phyloP scores from a whole-genome alignment of 1,140 invertebrate species.

The Augochlora pura region DNA sequence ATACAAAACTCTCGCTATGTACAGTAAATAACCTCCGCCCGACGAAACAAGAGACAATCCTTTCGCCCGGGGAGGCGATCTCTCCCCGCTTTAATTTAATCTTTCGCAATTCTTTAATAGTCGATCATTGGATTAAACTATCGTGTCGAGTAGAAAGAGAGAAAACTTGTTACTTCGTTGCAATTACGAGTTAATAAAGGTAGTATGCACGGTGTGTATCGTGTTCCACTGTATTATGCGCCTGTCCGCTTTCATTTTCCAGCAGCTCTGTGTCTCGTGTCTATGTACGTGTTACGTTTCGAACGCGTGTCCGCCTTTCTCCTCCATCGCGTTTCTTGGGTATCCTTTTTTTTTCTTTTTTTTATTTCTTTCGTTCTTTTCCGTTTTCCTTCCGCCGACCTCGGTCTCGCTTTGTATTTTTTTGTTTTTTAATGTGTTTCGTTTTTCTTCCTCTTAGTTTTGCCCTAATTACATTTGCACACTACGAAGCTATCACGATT shows the following conservation, averaged over 20 bases:
- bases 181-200: conserved; percentile 62
- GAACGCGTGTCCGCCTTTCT: not conserved
- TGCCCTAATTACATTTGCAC: conserved; percentile 65
- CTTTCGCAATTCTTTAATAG: conserved; percentile 43
- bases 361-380: conserved; percentile 5
- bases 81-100: conserved; percentile 15
- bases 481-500: conserved; percentile 68
- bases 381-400: not conserved
- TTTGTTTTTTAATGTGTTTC: conserved; percentile 22
- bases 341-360: not conserved
- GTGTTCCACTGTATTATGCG: not conserved
- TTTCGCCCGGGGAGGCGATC: conserved; percentile 17
- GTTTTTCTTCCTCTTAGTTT: conserved; percentile 10
- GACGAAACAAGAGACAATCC: conserved; percentile 48
- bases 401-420: not conserved
- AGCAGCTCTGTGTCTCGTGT: no score
- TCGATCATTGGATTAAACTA: conserved; percentile 64
- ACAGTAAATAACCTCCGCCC: conserved; percentile 53
- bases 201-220: conserved; percentile 39
- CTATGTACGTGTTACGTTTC: not conserved
- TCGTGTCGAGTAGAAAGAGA: conserved; percentile 64
- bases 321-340: conserved; percentile 11
- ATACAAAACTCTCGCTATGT: conserved; percentile 66
- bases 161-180: conserved; percentile 61
- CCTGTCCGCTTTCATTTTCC: not conserved